Base-by-base conservation (phyloP, 2,113 vertebrate genomes). In the Anser brachyrhynchus region DNA sequence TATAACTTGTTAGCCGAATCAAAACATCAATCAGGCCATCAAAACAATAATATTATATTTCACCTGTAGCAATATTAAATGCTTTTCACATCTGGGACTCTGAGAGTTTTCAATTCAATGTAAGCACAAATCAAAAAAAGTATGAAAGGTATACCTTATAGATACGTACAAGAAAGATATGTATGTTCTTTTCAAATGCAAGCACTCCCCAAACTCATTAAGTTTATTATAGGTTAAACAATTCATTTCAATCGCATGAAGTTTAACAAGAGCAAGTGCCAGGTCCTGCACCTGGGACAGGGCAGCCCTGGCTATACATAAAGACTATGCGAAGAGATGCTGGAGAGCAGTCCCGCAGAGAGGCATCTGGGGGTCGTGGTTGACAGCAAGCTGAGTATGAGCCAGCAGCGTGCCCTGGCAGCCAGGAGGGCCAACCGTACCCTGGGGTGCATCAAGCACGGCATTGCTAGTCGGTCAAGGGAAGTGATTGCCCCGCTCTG, bases 401-500 rank as follows among this genome's bases (percentile, higher is more conserved):
- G 46, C 46, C 46, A 49, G 46, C 20, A 49, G 46, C 11, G 46
- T 49, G 20, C 46, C 46, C 46, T 22, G 46, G 20, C 20, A 49
- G 46, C 46, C 46, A 49, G 46, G 46, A 49, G 46, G 20, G 46
- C 20, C 46, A 49, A 22, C 20, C 5, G 3, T 11, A 6, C 4
- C 46, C 46, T 49, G 46, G 20, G 46, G 46, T 22, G 46, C 46
- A 49, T 49, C 46, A 49, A 22, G 20, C 46, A 49, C 5, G 10
- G 20, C 46, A 49, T 22, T 2, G 5, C 20, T 1, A 49, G 46
- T 49, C 10, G 3, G 20, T 21, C 2, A 3, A 49, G 46, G 46
- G 46, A 11, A 11, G 20, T 11, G 46, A 22, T 49, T 22, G 20
- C 11, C 46, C 46, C 10, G 10, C 46, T 49, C 46, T 49, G 6